These are phyloP conservation scores for Caenorhabditis sinica DNA, from an alignment of 2,888 invertebrate species.

Conservation along the genomic window DNA sequence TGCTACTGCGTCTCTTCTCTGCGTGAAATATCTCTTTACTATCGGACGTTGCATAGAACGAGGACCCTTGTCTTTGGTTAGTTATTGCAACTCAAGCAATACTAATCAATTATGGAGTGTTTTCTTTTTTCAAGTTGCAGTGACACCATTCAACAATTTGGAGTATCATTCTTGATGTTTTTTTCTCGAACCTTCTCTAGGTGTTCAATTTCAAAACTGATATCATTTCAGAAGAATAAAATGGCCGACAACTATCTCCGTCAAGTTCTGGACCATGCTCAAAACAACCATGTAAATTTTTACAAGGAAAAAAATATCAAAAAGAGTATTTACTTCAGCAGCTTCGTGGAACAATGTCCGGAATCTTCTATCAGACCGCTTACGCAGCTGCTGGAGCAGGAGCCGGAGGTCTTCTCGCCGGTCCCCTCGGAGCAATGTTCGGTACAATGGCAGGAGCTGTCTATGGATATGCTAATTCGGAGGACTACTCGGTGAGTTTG, in stretches of 20 bases:
- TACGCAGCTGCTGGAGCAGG: slow-evolving; percentile 60
- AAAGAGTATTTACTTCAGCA: slow-evolving; percentile 21
- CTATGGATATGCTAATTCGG: slow-evolving; percentile 55
- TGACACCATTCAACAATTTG: not conserved
- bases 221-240: not conserved
- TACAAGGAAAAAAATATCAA: not conserved
- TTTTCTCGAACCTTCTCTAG: no score
- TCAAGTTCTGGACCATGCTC: slow-evolving; percentile 54
- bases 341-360: slow-evolving; percentile 40
- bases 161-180: not conserved
- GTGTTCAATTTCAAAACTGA: no score
- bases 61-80: not conserved
- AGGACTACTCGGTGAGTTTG: slow-evolving; percentile 46
- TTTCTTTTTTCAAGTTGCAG: not conserved
- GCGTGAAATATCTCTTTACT: slow-evolving; percentile 18
- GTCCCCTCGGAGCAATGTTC: slow-evolving; percentile 61
- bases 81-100: not conserved
- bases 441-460: slow-evolving; percentile 60
- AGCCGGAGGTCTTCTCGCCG: slow-evolving; percentile 56
- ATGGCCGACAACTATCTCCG: slow-evolving; percentile 51
- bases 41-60: slow-evolving; percentile 38
- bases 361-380: slow-evolving; percentile 56
- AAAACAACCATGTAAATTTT: slow-evolving; percentile 40
- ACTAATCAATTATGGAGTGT: not conserved
- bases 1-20: slow-evolving; percentile 25